Base-by-base conservation (phyloP, 2,888 invertebrate species). In the Anarsia innoxiella region DNA sequence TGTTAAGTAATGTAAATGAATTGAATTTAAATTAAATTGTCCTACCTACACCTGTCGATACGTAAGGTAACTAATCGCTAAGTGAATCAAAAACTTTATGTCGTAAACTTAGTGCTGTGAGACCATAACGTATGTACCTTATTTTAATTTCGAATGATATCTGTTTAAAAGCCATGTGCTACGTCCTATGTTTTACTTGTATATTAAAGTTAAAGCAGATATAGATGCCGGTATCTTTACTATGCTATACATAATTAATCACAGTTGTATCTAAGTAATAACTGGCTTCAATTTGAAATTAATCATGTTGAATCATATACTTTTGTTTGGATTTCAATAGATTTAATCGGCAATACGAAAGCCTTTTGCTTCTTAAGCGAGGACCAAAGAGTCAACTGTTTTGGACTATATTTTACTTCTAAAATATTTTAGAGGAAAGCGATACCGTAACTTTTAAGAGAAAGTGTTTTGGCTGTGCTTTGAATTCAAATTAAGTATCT, bases 381-480 rank as follows among this genome's bases (percentile, higher is more conserved):
- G 83, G 83, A 84, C 83, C 83, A 84, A 82, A 34, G 77, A 67
- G 76, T 78, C 79, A 75, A 75, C 69, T 71, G 66, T 79, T 76
- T 73, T 71, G 66, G 64, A 54, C 60, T 72, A 66, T 61, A 67
- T n/a, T 71, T 75, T 75, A 66, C 72, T 67, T 61, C 51, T 64
- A 63, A 66, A 46, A 46, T 4, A 25, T 25, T 49, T 45, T 48
- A 43, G 48, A 48, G 11, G 10, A 33, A 59, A 61, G 56, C 57
- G 60, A 59, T 58, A 58, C 51, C 46, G 49, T 70, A 66, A 49
- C 45, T 52, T 59, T 48, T 74, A 75, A 69, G 65, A 56, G 51
- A 54, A 65, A 69, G 64, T 63, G 62, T 73, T 70, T 75, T 67
- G 79, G 78, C 80, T 82, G 82, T 82, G 80, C 79, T 78, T 78